Evolutionary conservation across 2,888 invertebrate genomes (phyloP), one percentile per base, ranked within the genome.

Genomic region (Vannuccia rotundouncinata): DNA sequence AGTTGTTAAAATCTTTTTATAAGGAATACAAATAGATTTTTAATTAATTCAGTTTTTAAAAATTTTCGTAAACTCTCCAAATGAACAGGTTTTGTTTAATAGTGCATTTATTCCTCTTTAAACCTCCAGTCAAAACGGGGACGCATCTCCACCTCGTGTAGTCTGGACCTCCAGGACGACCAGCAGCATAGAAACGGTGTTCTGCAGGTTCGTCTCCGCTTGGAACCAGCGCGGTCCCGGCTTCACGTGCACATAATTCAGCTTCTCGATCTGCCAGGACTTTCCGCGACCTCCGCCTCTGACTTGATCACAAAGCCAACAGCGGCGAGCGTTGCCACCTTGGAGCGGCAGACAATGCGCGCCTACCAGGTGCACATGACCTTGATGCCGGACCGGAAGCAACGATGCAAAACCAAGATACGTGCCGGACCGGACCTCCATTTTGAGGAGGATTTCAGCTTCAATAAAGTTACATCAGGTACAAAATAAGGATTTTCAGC

Each of bases 361-460:
- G 45, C 17, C 45, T 45, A 45, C 17, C 85, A 86, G 83, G 94
- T 95, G 82, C 91, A 95, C 83, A 90, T 95, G 84, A 91, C 95
- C 75, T 90, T 96, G 85, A 89, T 96, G 83, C 96, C 95, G 1
- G 91, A 93, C 85, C 95, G 95, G 87, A 95, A 95, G 88, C 95
- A 95, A 87, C 94, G 95, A 85, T 93, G 93, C 88, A 95, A 95
- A 89, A 95, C 95, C 29, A 94, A 95, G 89, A 94, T 95, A 82
- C 91, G 95, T 81, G 92, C 93, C 80, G 95, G 95, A 0, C 93
- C 94, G 85, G 93, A 93, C 87, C 95, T 95, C 0, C 93, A 94
- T 86, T 95, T 93, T 85, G 93, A 95, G 92, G 95, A 96, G 87
- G 93, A 94, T 85, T 95, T 95, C 88, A 91, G 94, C 66, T 91